Conservation (phyloP, 2,888 invertebrate genomes). For the Rapana venosa region DNA sequence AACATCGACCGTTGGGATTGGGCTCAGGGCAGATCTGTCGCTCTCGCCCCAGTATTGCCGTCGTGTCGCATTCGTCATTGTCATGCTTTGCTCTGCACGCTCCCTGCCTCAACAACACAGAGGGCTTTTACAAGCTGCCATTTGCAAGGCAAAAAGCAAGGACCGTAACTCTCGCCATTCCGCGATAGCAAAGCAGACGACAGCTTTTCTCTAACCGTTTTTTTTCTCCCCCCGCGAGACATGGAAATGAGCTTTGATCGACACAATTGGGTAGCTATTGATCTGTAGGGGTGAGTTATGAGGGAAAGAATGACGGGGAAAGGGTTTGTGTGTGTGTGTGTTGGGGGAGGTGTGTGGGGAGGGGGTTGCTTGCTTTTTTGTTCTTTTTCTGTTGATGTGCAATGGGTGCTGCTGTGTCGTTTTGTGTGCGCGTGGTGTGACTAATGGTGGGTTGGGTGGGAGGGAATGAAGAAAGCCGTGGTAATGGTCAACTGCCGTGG, state of each 20-base stretch:
- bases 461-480: too few relatives aligned
- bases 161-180: conserved; percentile 24
- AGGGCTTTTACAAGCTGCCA: conserved; percentile 29
- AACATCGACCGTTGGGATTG: conserved; percentile 12
- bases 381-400: not conserved
- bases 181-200: conserved; percentile 25
- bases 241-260: conserved; percentile 21
- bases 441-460: too few relatives aligned
- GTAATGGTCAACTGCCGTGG: too few relatives aligned
- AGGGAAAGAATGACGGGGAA: not conserved
- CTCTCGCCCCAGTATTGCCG: not conserved
- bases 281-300: not conserved
- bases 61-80: conserved; percentile 33
- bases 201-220: not conserved
- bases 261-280: conserved; percentile 14
- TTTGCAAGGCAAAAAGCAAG: conserved; percentile 36
- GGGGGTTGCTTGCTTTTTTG: not conserved
- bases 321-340: not conserved
- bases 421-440: too few relatives aligned
- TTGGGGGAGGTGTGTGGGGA: not conserved
- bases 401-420: not conserved
- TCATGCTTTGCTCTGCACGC: conserved; percentile 18
- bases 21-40: too few relatives aligned
- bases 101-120: not conserved
- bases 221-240: not conserved